These are phyloP conservation scores for Tachina lurida DNA, from an alignment of 2,888 invertebrate genomes.

Conservation along the genomic window DNA sequence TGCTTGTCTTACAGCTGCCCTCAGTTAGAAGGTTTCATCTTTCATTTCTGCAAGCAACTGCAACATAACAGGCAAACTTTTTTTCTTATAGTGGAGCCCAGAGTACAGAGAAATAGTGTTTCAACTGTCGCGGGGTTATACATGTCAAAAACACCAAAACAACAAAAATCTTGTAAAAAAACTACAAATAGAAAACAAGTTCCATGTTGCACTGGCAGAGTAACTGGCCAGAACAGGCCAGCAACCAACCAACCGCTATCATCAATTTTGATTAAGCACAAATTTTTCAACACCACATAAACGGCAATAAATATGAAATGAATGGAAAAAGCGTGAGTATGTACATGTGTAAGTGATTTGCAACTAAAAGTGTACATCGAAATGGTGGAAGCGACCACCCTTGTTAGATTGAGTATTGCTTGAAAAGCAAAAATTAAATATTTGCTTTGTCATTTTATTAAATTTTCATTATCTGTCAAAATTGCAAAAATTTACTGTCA, in stretches of 20 bases:
- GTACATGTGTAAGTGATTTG: too few species aligned
- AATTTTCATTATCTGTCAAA: constrained; percentile 42
- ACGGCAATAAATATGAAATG: constrained; percentile 32
- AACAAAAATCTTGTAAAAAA: background rate
- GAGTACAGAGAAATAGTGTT: constrained; percentile 15
- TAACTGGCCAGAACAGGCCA: constrained; percentile 22
- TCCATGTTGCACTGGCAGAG: constrained; percentile 7
- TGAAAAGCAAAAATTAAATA: background rate
- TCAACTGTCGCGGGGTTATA: constrained; percentile 32
- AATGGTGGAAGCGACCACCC: constrained; percentile 31
- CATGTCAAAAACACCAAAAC: constrained; percentile 35
- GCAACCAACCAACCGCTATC: constrained; percentile 28
- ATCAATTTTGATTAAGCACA: constrained; percentile 63
- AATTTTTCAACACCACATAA: constrained; percentile 56
- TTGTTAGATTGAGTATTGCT: background rate
- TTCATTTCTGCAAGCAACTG: constrained; percentile 14
- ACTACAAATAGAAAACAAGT: constrained; percentile 36
- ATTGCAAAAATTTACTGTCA: constrained; percentile 29
- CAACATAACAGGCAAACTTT: constrained; percentile 11
- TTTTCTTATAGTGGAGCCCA: constrained; percentile 12
- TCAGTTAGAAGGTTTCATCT: constrained; percentile 24
- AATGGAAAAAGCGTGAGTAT: constrained; percentile 51
- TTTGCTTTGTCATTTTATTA: constrained; percentile 34
- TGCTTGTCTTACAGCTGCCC: constrained; percentile 27
- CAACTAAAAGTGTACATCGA: constrained; percentile 14